Conservation (phyloP, 1,140 invertebrate genomes). For the Caerostris extrusa region DNA sequence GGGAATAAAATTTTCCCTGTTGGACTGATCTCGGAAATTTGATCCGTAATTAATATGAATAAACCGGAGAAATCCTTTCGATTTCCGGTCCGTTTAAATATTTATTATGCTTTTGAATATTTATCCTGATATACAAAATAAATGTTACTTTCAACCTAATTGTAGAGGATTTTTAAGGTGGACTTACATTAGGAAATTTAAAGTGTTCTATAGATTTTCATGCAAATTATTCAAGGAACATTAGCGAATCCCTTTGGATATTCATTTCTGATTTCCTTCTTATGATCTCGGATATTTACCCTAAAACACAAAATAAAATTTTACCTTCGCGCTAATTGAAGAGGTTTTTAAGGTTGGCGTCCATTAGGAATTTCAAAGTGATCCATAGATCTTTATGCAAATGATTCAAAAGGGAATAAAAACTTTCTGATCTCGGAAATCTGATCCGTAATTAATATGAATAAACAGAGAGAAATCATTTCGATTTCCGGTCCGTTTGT, state of each 20-base stretch:
- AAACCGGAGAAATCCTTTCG: not conserved
- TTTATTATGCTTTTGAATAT: too few species aligned
- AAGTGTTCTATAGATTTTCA: not conserved
- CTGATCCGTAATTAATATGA: not conserved
- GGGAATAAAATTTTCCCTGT: too few species aligned
- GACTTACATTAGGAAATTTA: not conserved
- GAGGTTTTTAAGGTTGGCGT: too few species aligned
- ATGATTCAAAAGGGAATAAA: too few species aligned
- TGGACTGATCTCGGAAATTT: not conserved
- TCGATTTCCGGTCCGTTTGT: not conserved
- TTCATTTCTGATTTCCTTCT: constrained; percentile 36
- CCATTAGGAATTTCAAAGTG: too few species aligned
- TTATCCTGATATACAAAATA: too few species aligned
- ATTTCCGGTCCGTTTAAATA: not conserved
- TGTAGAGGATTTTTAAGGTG: too few species aligned
- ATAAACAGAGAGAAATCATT: not conserved
- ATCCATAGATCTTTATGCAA: too few species aligned
- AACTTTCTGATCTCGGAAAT: not conserved
- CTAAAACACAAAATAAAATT: too few species aligned
- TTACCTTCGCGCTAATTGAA: too few species aligned
- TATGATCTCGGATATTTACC: not conserved
- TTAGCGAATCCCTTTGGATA: constrained; percentile 49
- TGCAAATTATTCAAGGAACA: constrained; percentile 11
- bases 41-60: not conserved
- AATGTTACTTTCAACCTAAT: too few species aligned